Percentiles rank a stretch among this genome's conserved stretches.
Evolutionary conservation across 2,888 invertebrate species (phyloP).

Genomic region (Zonitis immaculata): DNA sequence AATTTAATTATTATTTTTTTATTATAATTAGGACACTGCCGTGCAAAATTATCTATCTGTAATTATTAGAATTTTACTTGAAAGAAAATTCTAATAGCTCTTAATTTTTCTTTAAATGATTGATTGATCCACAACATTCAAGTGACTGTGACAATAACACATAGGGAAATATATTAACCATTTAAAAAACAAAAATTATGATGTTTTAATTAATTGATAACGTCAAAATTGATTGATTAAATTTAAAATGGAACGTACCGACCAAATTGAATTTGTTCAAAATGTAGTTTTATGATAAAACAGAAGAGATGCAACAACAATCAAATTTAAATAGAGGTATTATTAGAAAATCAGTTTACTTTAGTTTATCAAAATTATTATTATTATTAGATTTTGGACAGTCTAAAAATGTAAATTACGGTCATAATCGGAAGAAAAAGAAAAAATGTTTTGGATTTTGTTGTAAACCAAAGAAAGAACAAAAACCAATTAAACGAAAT

Average conservation of each 20-base stretch:
- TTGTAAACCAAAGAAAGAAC: neutral
- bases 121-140: constrained; percentile 30
- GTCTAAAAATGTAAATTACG: no score
- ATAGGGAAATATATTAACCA: constrained; percentile 39
- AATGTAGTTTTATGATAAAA: neutral
- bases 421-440: neutral
- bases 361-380: no score
- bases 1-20: neutral
- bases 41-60: neutral
- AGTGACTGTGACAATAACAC: constrained; percentile 49
- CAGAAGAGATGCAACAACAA: no score
- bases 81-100: neutral
- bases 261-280: neutral
- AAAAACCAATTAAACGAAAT: neutral
- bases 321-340: no score
- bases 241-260: neutral
- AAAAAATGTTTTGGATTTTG: neutral
- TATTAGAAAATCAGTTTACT: no score
- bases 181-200: constrained; percentile 8
- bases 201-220: neutral
- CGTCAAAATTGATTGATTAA: neutral
- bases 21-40: neutral
- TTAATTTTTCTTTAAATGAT: neutral
- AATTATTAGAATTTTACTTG: neutral
- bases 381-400: no score